Evolutionary conservation across 2,113 vertebrate species (phyloP), one percentile per base, ranked within the genome.

Genomic region (Collichthys lucidus): DNA sequence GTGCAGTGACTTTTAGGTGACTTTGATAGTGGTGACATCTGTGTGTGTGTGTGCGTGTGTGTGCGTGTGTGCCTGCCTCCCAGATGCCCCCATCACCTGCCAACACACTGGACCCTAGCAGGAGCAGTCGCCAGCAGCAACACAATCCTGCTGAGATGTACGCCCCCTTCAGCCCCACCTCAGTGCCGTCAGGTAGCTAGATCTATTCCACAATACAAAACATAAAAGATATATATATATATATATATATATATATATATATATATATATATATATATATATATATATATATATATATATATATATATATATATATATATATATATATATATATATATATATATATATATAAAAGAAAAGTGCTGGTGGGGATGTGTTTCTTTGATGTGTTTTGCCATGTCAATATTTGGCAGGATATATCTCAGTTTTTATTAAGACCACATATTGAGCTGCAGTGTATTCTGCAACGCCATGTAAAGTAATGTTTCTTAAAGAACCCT

Each of bases 61-160:
- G 69, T 80, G 57, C 56, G 24, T 42, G 50, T 75, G 78, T 44
- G 66, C 66, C 57, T 8, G 69, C 55, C 74, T 87, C 67, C n/a
- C 88, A 99, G 98, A 99, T 98, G 94, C 98, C 98, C 82, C 97
- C 97, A 50, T 98, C 98, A 91, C 98, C 98, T 93, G 98, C 98
- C 96, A 98, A 98, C 96, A 97, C 97, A 86, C 96, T 99, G 96
- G 97, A 97, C 94, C 96, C 97, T 5, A 96, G 96, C 92, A 95
- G 97, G 91, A 96, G 96, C 92, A 89, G 92, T 84, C 93, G 89
- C 95, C 94, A 91, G 74, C 94, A 94, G 78, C 97, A 96, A 84
- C 96, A 96, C 75, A 96, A 94, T 83, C 95, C 96, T 79, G 95
- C 97, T 80, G 97, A 99, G 76, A 92, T 97, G 94, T 98, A 98